phyloP scores from a whole-genome alignment of 2,113 vertebrate species.

The Helogale parvula region DNA sequence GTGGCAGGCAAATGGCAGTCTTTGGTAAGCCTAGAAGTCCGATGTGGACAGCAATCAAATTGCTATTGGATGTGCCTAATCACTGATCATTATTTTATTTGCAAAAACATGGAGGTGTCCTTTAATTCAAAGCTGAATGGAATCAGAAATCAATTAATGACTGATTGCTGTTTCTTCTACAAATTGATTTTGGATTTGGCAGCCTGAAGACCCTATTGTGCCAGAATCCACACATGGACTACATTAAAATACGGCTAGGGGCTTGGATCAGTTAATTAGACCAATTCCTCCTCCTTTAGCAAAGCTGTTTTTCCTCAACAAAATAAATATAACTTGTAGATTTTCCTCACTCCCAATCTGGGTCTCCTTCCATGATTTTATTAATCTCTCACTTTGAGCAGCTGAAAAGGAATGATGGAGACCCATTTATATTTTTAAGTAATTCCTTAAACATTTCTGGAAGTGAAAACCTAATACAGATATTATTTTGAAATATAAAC shows the following conservation, averaged over 20 bases:
- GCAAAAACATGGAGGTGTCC: slow-evolving; percentile 39
- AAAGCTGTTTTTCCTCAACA: slow-evolving; percentile 1
- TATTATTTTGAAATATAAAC: background rate
- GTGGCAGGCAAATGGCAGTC: background rate
- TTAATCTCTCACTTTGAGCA: background rate
- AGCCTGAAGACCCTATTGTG: slow-evolving; percentile 62
- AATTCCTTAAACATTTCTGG: background rate
- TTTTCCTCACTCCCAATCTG: background rate
- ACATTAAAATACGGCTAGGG: slow-evolving; percentile 64
- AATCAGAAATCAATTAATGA: slow-evolving; percentile 84
- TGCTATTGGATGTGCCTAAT: background rate
- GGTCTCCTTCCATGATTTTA: background rate
- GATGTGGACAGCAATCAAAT: background rate
- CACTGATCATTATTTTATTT: slow-evolving; percentile 49
- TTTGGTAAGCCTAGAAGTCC: background rate
- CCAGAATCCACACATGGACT: slow-evolving; percentile 62
- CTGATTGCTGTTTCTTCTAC: slow-evolving; percentile 79
- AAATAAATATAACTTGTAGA: slow-evolving; percentile 36
- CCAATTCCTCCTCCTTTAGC: slow-evolving; percentile 14
- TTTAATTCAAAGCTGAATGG: slow-evolving; percentile 73
- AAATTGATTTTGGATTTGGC: slow-evolving; percentile 80
- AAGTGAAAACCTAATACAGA: background rate
- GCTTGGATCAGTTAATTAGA: slow-evolving; percentile 59
- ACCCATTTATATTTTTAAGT: background rate
- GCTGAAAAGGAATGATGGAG: background rate